phyloP scores from a whole-genome alignment of 2,113 vertebrate genomes.

The Strix aluco region DNA sequence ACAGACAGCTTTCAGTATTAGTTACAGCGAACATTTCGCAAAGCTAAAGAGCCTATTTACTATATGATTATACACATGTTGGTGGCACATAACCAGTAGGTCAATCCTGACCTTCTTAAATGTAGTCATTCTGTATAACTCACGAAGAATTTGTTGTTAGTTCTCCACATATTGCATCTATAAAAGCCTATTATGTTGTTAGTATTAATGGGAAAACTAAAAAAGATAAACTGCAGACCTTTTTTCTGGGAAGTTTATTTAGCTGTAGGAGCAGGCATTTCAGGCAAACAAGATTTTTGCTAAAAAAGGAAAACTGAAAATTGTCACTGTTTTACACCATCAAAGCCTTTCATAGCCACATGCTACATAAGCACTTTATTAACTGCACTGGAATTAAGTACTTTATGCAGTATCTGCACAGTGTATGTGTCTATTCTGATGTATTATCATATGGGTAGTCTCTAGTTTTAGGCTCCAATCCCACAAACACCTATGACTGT shows the following conservation, averaged over 20 bases:
- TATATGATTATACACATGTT: fast-evolving
- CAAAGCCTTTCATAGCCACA: not conserved
- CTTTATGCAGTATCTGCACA: not conserved
- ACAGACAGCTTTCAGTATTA: not conserved
- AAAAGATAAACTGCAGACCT: not conserved
- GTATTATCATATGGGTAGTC: not conserved
- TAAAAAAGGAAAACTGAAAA: not conserved
- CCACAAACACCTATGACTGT: not conserved
- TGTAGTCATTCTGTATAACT: not conserved
- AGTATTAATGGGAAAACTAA: not conserved
- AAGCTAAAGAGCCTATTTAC: not conserved
- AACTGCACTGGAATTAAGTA: not conserved
- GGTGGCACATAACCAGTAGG: not conserved
- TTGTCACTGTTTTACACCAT: not conserved
- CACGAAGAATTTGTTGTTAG: not conserved
- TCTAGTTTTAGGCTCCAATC: not conserved
- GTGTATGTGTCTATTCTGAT: not conserved
- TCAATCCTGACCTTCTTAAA: not conserved
- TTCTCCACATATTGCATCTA: not conserved
- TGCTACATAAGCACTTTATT: not conserved
- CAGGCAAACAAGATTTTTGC: not conserved
- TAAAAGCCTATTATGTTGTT: not conserved
- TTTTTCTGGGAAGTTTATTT: not conserved
- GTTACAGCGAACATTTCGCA: not conserved
- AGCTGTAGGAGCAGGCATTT: not conserved